Conservation (phyloP, 2,797 vertebrate species). For the Neosilurus mollespiculum region DNA sequence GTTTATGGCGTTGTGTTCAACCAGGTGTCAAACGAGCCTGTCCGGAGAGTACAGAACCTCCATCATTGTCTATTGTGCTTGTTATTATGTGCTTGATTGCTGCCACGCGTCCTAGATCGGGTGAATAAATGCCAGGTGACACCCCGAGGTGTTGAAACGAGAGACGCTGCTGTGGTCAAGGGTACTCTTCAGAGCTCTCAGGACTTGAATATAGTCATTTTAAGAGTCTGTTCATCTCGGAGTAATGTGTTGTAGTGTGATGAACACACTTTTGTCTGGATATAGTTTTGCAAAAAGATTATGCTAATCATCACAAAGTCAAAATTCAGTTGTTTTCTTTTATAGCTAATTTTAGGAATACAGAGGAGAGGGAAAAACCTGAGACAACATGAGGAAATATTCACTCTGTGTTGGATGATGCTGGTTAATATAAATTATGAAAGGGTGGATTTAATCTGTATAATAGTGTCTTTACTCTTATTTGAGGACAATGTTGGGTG, state of each 20-base stretch:
- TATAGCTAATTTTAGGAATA: not conserved
- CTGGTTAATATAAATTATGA: not conserved
- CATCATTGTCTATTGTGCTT: slow-evolving; percentile 58
- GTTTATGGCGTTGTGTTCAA: slow-evolving; percentile 62
- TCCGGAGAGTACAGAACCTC: slow-evolving; percentile 58
- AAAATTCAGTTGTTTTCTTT: not conserved
- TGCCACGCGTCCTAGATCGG: slow-evolving; percentile 75
- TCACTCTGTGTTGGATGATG: not conserved
- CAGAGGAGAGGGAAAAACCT: not conserved
- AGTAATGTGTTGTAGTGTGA: not conserved
- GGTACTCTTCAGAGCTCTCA: not conserved
- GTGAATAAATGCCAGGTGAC: slow-evolving; percentile 75
- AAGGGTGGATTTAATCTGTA: not conserved
- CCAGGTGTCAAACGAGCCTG: slow-evolving; percentile 69
- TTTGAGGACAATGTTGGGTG: not conserved
- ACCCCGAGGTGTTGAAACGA: slow-evolving; percentile 48
- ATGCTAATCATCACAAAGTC: not conserved
- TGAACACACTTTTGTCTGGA: not conserved
- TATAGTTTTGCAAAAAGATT: not conserved
- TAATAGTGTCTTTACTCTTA: not conserved
- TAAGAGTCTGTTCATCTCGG: not conserved
- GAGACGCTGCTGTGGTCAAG: slow-evolving; percentile 27
- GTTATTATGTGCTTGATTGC: slow-evolving; percentile 73
- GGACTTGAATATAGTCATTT: not conserved
- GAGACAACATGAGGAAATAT: not conserved